These are phyloP conservation scores for Vultur gryphus DNA, from an alignment of 2,797 vertebrate species.

Conservation along the genomic window DNA sequence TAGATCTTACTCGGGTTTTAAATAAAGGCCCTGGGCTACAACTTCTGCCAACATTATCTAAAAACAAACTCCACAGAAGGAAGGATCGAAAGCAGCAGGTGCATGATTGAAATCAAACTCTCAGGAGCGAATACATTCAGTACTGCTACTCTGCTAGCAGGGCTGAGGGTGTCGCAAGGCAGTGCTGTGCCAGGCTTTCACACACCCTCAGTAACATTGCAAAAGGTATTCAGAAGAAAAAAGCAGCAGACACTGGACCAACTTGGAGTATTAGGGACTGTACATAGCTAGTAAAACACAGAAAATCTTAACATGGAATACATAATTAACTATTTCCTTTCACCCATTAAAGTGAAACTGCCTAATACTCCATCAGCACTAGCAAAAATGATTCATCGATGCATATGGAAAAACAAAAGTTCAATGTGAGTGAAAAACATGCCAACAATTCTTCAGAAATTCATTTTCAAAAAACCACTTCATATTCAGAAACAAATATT, in stretches of 20 bases:
- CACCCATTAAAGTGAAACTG: neutral
- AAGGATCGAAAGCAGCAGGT: constrained; percentile 77
- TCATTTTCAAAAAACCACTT: neutral
- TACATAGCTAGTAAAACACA: neutral
- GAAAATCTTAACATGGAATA: neutral
- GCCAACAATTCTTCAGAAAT: neutral
- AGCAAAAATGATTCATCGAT: neutral
- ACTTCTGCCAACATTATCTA: constrained; percentile 47
- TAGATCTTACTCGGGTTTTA: constrained; percentile 1
- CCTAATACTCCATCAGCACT: neutral
- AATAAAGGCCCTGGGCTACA: constrained; percentile 46
- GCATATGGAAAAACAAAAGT: neutral
- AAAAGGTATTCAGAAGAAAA: neutral
- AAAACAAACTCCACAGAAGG: constrained; percentile 53
- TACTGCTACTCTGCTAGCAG: neutral
- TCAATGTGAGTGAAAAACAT: neutral
- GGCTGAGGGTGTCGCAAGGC: neutral
- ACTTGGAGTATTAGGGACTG: neutral
- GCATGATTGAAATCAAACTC: constrained; percentile 57
- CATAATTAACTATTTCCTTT: neutral
- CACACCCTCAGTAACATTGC: neutral
- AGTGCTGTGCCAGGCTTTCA: neutral
- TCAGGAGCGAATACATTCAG: constrained; percentile 8
- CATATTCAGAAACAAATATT: neutral
- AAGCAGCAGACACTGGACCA: neutral